A percentile compares a stretch with the other conserved stretches of the same genome.
phyloP scores from a whole-genome alignment of 2,113 vertebrate species.

The Stegostoma tigrinum region DNA sequence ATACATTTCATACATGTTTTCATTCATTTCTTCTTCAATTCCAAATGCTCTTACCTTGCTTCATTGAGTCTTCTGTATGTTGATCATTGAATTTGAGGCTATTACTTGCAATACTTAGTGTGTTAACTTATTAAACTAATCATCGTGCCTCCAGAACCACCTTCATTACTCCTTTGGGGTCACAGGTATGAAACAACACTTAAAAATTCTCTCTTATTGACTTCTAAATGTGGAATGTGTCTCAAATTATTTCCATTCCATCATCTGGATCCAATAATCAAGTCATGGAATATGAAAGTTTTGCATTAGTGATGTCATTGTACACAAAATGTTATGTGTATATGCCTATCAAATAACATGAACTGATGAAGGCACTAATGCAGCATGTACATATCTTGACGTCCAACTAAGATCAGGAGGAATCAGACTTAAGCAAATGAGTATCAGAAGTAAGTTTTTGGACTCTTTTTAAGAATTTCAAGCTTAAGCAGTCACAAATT shows the following conservation, averaged over 20 bases:
- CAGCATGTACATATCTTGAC: not conserved
- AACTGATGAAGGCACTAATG: not conserved
- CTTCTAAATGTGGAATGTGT: not conserved
- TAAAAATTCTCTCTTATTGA: not conserved
- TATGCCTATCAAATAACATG: not conserved
- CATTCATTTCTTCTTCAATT: not conserved
- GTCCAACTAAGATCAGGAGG: not conserved
- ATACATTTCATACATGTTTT: not conserved
- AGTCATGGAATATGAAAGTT: not conserved
- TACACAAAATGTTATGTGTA: not conserved
- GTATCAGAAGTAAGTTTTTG: not conserved
- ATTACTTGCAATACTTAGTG: not conserved
- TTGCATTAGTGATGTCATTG: not conserved
- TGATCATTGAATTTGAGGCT: too few species aligned
- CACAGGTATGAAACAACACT: not conserved
- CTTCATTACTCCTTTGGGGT: not conserved
- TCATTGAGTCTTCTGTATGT: not conserved
- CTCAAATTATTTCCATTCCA: not conserved
- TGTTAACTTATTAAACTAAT: not conserved
- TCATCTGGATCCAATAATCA: not conserved
- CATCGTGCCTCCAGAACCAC: not conserved
- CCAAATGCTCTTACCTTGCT: not conserved
- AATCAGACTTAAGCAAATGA: not conserved
- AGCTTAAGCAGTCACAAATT: too few species aligned
- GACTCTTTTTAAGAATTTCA: too few species aligned